A percentile compares a stretch with the other conserved stretches of the same genome.
These are phyloP conservation scores for Tenthredo scrophulariae DNA, from an alignment of 2,888 invertebrate species.

Conservation along the genomic window DNA sequence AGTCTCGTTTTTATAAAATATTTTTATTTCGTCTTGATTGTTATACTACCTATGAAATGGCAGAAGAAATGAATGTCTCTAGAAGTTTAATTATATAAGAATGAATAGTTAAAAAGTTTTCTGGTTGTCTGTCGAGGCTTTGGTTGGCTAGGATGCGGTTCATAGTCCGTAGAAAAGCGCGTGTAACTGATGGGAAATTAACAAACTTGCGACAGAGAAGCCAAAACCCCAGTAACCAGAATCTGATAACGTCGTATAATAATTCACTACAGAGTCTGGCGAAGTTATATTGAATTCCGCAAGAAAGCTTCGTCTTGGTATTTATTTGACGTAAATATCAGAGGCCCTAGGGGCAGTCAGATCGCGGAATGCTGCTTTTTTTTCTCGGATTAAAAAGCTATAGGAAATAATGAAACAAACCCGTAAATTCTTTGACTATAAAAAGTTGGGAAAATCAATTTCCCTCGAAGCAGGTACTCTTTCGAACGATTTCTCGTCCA, in stretches of 20 bases:
- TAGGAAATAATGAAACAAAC: slow-evolving; percentile 1
- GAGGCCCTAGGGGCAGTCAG: not conserved
- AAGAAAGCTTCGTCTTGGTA: slow-evolving; percentile 9
- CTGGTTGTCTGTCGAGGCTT: not conserved
- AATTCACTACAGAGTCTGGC: slow-evolving; percentile 38
- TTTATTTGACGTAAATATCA: slow-evolving; percentile 29
- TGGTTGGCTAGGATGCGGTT: not conserved
- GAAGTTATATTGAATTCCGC: slow-evolving; percentile 38
- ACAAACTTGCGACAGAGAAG: slow-evolving; percentile 42
- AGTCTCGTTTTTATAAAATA: not conserved
- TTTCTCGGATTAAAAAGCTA: not conserved
- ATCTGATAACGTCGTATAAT: slow-evolving; percentile 43
- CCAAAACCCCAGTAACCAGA: slow-evolving; percentile 20
- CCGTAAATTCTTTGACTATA: not conserved
- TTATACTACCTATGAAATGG: not conserved
- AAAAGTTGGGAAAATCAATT: not conserved
- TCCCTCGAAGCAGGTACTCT: not conserved
- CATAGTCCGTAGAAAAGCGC: slow-evolving; percentile 11
- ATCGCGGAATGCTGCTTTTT: not conserved
- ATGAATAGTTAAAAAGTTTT: slow-evolving; percentile 26
- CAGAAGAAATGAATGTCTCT: not conserved
- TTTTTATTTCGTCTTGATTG: not conserved
- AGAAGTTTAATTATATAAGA: not conserved
- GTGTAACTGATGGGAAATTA: slow-evolving; percentile 50
- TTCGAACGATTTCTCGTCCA: slow-evolving; percentile 8